These are phyloP conservation scores for Acropternis orthonyx DNA, from an alignment of 2,797 vertebrate genomes.

Conservation along the genomic window DNA sequence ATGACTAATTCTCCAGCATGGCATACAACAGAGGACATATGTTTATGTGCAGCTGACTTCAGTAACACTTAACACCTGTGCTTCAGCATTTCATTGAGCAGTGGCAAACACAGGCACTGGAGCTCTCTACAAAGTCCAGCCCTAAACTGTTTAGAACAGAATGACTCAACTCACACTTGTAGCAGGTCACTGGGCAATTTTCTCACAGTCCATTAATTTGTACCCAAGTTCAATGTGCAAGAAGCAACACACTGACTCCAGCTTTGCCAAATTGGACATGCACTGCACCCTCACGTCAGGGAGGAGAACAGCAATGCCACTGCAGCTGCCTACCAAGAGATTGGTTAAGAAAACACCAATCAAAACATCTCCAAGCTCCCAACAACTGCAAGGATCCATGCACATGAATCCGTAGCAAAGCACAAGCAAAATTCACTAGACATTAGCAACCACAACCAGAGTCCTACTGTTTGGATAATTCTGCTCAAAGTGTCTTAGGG, in stretches of 20 bases:
- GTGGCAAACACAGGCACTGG: neutral
- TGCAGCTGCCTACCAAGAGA: neutral
- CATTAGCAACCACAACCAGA: neutral
- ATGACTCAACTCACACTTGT: neutral
- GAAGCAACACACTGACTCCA: neutral
- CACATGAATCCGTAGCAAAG: neutral
- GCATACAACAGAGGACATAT: neutral
- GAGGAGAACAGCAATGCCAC: neutral
- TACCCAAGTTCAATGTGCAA: neutral
- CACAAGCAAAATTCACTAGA: neutral
- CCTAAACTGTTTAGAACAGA: neutral
- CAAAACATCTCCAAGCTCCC: neutral
- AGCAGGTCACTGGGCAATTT: slow-evolving; percentile 18
- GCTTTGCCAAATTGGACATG: neutral
- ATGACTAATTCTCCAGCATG: neutral
- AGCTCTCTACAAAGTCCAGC: neutral
- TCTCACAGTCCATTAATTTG: neutral
- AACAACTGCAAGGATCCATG: neutral
- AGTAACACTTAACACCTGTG: neutral
- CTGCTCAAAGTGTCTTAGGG: neutral
- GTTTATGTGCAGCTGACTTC: neutral
- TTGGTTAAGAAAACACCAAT: neutral
- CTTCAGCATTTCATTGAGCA: neutral
- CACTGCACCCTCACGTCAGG: neutral
- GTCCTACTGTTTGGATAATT: neutral